phyloP scores from a whole-genome alignment of 2,888 invertebrate species.

The Apamea crenata region DNA sequence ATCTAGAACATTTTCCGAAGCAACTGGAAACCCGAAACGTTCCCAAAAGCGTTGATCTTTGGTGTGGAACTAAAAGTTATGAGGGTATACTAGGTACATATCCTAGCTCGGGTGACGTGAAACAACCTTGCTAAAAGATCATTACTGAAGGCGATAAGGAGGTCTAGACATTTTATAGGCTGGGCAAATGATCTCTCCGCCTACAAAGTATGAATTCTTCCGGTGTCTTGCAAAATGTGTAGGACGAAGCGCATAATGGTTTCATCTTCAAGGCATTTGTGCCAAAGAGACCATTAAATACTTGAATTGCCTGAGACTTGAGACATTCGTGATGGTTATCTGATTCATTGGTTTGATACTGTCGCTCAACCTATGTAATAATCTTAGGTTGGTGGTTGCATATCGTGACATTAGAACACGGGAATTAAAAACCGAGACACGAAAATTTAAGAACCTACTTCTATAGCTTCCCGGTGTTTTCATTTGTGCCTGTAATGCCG shows the following conservation, averaged over 20 bases:
- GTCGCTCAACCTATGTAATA: conserved; percentile 2
- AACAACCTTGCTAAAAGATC: conserved; percentile 22
- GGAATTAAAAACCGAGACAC: background rate
- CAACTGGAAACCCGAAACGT: conserved; percentile 30
- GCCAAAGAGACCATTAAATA: conserved; percentile 15
- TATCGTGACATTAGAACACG: conserved; percentile 8
- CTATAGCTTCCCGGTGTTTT: background rate
- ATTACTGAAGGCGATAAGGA: background rate
- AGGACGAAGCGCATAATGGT: conserved; percentile 13
- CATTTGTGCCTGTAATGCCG: background rate
- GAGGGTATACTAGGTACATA: background rate
- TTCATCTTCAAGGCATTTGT: conserved; percentile 21
- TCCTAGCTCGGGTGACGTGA: conserved; percentile 1
- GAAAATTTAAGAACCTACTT: background rate
- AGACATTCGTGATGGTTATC: conserved; percentile 3
- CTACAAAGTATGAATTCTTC: background rate
- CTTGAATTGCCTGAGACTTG: conserved; percentile 2
- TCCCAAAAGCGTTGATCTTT: conserved; percentile 14
- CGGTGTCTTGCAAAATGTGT: conserved; percentile 6
- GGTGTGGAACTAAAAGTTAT: conserved; percentile 11
- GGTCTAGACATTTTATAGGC: conserved; percentile 20
- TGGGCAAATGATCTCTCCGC: background rate
- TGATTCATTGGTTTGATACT: conserved; percentile 8
- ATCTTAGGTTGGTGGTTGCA: background rate
- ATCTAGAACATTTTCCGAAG: conserved; percentile 37